A percentile compares a stretch with the other conserved stretches of the same genome.
Conservation (phyloP, 2,797 vertebrate species). For the Channallabes apus region DNA sequence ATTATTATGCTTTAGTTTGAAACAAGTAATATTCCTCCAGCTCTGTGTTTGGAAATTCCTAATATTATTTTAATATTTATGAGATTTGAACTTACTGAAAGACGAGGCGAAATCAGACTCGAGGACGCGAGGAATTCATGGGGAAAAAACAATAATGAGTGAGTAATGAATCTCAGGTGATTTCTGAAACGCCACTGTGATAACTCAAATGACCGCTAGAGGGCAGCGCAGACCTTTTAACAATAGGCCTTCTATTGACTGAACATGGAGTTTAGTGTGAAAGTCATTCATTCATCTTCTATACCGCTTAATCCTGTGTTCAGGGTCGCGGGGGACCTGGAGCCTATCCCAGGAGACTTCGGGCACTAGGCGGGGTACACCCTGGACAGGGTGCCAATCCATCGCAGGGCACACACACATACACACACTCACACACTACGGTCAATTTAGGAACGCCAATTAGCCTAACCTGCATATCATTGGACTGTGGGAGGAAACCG, state of each 20-base stretch:
- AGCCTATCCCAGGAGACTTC: too few relatives aligned
- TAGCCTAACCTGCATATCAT: too few relatives aligned
- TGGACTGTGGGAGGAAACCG: too few relatives aligned
- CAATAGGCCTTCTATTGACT: background rate
- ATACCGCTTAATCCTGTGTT: too few relatives aligned
- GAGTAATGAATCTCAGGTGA: conserved; percentile 47
- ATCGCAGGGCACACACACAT: too few relatives aligned
- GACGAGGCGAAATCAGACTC: background rate
- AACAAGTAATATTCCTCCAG: background rate
- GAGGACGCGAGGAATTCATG: conserved; percentile 15
- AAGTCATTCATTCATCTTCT: too few relatives aligned
- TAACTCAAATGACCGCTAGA: conserved; percentile 33
- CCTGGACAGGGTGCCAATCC: too few relatives aligned
- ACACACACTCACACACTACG: too few relatives aligned
- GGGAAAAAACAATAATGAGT: background rate
- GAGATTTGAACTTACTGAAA: conserved; percentile 33
- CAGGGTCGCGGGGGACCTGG: too few relatives aligned
- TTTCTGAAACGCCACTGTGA: background rate
- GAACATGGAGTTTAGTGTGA: background rate
- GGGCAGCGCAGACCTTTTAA: conserved; percentile 29
- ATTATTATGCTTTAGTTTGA: background rate
- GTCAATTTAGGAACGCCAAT: too few relatives aligned
- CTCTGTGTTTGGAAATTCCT: background rate
- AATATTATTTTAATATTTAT: background rate
- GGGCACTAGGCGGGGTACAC: too few relatives aligned